A percentile compares a stretch with the other conserved stretches of the same genome.
Evolutionary conservation across 2,113 vertebrate genomes (phyloP).

Genomic region (Sturnira hondurensis): DNA sequence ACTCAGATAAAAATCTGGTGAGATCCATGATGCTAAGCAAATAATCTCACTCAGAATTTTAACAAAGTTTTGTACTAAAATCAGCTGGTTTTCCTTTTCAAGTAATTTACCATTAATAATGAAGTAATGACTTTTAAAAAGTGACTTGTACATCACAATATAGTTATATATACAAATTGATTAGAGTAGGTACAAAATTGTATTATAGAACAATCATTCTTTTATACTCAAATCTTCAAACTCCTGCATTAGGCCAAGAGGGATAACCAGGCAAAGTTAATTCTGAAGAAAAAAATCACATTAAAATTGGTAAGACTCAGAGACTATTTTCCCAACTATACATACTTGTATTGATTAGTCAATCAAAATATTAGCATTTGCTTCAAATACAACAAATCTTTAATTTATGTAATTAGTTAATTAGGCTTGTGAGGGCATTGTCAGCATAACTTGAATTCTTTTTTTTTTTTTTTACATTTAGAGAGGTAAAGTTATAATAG

Average conservation of each 20-base stretch:
- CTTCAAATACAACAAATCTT: background rate
- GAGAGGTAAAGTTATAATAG: background rate
- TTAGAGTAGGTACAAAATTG: background rate
- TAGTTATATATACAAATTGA: background rate
- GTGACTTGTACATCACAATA: background rate
- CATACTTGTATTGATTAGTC: background rate
- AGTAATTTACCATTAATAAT: background rate
- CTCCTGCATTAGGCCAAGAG: background rate
- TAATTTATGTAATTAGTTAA: background rate
- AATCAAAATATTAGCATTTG: background rate
- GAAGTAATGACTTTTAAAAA: background rate
- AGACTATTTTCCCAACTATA: background rate
- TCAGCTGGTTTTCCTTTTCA: background rate
- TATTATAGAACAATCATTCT: background rate
- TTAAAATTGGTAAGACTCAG: slow-evolving; percentile 13
- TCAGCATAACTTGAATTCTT: background rate
- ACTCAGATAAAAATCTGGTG: background rate
- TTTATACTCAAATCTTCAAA: background rate
- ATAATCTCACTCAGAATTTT: background rate
- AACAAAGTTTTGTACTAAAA: background rate
- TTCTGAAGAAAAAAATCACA: background rate
- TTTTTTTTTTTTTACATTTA: background rate
- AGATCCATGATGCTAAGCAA: background rate
- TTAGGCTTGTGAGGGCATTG: background rate
- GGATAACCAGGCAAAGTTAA: background rate